These are phyloP conservation scores for Chloroceryle inda DNA, from an alignment of 2,797 vertebrate genomes.

Conservation along the genomic window DNA sequence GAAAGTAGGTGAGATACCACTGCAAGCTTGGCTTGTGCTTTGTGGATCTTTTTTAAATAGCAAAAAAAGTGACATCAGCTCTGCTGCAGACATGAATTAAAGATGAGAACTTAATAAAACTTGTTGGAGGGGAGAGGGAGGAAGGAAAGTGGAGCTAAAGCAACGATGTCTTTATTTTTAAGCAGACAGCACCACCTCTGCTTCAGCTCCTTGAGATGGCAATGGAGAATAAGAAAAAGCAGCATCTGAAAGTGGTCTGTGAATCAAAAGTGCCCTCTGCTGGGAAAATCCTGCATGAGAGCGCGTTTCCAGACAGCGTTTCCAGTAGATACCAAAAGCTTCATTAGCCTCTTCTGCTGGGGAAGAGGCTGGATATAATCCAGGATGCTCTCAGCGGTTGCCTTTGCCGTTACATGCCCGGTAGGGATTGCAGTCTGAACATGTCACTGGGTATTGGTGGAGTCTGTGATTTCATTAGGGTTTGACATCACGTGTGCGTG, in stretches of 20 bases:
- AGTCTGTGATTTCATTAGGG: background rate
- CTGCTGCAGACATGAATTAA: constrained; percentile 77
- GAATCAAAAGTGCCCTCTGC: constrained; percentile 79
- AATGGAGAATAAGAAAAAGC: background rate
- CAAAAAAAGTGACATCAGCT: constrained; percentile 69
- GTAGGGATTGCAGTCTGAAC: constrained; percentile 19
- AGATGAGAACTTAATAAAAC: constrained; percentile 80
- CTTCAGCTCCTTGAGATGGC: constrained; percentile 7
- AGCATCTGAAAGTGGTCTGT: background rate
- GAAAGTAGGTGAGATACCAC: constrained; percentile 49
- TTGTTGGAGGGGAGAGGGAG: constrained; percentile 52
- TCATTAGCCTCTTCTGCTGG: background rate
- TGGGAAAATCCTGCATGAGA: constrained; percentile 52
- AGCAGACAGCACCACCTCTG: constrained; percentile 81
- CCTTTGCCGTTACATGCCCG: constrained; percentile 36
- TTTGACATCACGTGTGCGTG: background rate
- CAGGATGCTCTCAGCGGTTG: constrained; percentile 30
- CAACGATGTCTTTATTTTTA: constrained; percentile 71
- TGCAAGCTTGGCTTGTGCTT: constrained; percentile 39
- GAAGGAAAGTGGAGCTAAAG: constrained; percentile 35
- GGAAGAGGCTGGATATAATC: constrained; percentile 12
- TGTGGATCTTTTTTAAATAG: constrained; percentile 55
- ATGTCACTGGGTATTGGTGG: background rate
- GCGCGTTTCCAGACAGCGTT: background rate
- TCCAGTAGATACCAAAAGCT: background rate